Percentiles rank a stretch among this genome's conserved stretches.
Evolutionary conservation across 1,140 invertebrate species (phyloP).

Genomic region (Camponotus pennsylvanicus): DNA sequence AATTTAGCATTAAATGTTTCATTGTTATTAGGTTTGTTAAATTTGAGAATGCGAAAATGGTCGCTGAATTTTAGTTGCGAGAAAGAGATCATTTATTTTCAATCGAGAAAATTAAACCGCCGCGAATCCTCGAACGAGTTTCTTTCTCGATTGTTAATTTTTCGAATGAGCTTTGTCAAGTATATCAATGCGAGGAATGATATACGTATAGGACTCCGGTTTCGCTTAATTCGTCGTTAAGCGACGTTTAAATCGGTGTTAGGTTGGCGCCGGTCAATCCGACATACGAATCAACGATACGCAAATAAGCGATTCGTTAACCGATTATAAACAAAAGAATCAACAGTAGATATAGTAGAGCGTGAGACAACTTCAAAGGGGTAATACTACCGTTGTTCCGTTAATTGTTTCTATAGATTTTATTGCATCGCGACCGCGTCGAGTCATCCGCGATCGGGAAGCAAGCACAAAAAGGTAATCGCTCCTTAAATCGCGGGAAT

Average conservation of each 20-base stretch:
- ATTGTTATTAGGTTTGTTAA: constrained; percentile 51
- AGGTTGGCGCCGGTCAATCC: constrained; percentile 43
- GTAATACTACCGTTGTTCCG: constrained; percentile 84
- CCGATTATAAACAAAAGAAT: constrained; percentile 67
- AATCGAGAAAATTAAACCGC: constrained; percentile 11
- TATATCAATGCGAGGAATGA: constrained; percentile 17
- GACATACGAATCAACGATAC: constrained; percentile 30
- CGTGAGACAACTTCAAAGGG: constrained; percentile 79
- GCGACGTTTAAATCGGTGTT: constrained; percentile 56
- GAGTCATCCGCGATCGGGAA: constrained; percentile 69
- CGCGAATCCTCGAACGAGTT: constrained; percentile 21
- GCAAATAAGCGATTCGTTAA: constrained; percentile 40
- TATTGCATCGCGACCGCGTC: constrained; percentile 84
- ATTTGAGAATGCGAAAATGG: constrained; percentile 27
- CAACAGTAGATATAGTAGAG: constrained; percentile 73
- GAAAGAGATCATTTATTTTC: neutral
- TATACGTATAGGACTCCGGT: constrained; percentile 43
- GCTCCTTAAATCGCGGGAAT: constrained; percentile 28
- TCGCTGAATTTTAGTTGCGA: constrained; percentile 23
- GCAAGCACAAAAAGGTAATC: constrained; percentile 44
- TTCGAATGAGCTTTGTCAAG: constrained; percentile 43
- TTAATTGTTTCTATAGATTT: constrained; percentile 86
- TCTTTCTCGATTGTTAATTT: constrained; percentile 37
- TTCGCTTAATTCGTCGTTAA: constrained; percentile 39
- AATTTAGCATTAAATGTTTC: constrained; percentile 27